Evolutionary conservation across 1,140 invertebrate species (phyloP).

Genomic region (Platyscapa corneri): DNA sequence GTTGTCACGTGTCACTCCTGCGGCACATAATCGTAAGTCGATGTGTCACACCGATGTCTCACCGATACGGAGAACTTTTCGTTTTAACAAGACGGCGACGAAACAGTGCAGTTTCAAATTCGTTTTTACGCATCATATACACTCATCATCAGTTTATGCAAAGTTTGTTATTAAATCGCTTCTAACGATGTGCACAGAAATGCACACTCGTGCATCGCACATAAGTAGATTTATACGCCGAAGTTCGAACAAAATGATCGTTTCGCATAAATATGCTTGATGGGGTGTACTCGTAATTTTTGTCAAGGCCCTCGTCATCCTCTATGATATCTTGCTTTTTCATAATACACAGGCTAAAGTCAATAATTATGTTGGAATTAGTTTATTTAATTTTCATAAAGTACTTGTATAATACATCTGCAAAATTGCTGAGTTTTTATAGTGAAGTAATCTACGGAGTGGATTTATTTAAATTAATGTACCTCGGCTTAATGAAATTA

Average conservation of each 20-base stretch:
- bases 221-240: background rate
- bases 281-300: background rate
- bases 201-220: no score
- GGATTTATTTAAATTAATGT: no score
- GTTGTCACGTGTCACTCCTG: background rate
- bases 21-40: constrained; percentile 12
- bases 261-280: background rate
- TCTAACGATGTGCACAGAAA: background rate
- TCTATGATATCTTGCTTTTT: background rate
- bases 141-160: background rate
- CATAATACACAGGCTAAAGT: no score
- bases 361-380: no score
- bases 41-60: background rate
- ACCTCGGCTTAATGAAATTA: no score
- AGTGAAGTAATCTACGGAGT: no score
- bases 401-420: no score
- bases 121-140: background rate
- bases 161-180: background rate
- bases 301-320: background rate
- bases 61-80: no score
- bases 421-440: no score
- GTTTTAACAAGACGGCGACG: background rate
- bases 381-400: no score
- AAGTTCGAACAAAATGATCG: background rate
- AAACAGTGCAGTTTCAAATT: background rate